These are phyloP conservation scores for Gnatocerus cornutus DNA, from an alignment of 2,888 invertebrate genomes.

Conservation along the genomic window DNA sequence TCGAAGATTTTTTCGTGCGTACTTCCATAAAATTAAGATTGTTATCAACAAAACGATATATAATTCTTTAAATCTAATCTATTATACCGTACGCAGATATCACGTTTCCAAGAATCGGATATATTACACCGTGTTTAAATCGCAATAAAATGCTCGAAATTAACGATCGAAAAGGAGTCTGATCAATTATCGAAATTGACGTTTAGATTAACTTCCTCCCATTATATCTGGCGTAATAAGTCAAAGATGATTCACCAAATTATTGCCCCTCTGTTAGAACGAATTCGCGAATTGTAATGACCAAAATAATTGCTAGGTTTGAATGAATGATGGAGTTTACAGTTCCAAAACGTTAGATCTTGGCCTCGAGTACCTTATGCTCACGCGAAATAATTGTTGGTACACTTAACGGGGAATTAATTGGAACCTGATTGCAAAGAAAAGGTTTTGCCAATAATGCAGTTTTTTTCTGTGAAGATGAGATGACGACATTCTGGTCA, in stretches of 20 bases:
- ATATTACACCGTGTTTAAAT: constrained; percentile 14
- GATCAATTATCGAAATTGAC: background rate
- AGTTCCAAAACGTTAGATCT: background rate
- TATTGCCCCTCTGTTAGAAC: constrained; percentile 5
- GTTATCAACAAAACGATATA: constrained; percentile 22
- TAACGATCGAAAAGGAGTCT: background rate
- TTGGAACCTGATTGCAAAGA: background rate
- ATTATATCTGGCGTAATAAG: too few species aligned
- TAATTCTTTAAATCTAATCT: constrained; percentile 16
- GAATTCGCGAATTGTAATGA: constrained; percentile 9
- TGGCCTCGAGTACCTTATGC: background rate
- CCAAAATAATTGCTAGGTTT: constrained; percentile 9
- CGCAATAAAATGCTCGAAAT: constrained; percentile 15
- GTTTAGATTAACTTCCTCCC: too few species aligned
- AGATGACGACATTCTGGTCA: constrained; percentile 59
- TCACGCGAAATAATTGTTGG: background rate
- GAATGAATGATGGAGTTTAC: constrained; percentile 10
- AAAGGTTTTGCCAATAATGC: background rate
- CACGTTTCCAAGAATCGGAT: constrained; percentile 5
- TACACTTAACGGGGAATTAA: constrained; percentile 2
- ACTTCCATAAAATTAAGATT: constrained; percentile 36
- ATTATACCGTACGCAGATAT: constrained; percentile 5
- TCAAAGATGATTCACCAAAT: constrained; percentile 18
- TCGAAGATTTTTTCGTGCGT: constrained; percentile 12
- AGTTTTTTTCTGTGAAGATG: background rate